Evolutionary conservation across 1,140 invertebrate genomes (phyloP), one percentile per base, ranked within the genome.

Genomic region (Cherax destructor): DNA sequence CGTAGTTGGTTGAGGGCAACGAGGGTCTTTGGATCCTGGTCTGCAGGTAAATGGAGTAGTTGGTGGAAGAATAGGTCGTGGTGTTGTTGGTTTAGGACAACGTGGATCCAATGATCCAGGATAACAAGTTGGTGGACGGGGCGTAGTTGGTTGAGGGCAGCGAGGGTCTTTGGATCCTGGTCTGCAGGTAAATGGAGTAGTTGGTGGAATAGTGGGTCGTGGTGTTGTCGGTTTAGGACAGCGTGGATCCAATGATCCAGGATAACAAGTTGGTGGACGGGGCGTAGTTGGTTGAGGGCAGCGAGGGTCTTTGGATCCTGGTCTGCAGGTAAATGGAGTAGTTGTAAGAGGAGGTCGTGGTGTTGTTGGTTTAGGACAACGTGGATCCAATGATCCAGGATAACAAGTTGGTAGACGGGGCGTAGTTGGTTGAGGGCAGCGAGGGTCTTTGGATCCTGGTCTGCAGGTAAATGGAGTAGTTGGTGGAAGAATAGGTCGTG

Each of bases 21-120:
- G 92, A 47, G 95, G 94, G 93, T 95, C 95, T 0, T 89, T 93
- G 11, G 94, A 95, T 49, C 95, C 95, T 6, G 95, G 95, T 86
- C 93, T 94, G 92, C 94, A 93, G 6, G 18, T 18, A 30, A 61
- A 79, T 83, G 10, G 85, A 85, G 89, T 77, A 41, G 30, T 41
- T 56, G 52, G 52, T 56, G 52, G 52, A 56, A 56, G 13, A 56
- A 4, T 56, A 13, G 52, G 52, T 13, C 13, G 7, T 10, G 94
- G 86, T 83, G 92, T 84, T 69, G 24, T 24, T 76, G 74, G 69
- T 56, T 56, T 1, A 56, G 52, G 52, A 30, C n/a, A 30, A 6
- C 69, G 24, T 80, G 80, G 61, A 21, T 65, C 61, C 13, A 16
- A 1, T 18, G 61, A 18, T 18, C 61, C 61, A 65, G 61, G 61